phyloP scores from a whole-genome alignment of 2,797 vertebrate genomes.

The Gobionotothen gibberifrons region DNA sequence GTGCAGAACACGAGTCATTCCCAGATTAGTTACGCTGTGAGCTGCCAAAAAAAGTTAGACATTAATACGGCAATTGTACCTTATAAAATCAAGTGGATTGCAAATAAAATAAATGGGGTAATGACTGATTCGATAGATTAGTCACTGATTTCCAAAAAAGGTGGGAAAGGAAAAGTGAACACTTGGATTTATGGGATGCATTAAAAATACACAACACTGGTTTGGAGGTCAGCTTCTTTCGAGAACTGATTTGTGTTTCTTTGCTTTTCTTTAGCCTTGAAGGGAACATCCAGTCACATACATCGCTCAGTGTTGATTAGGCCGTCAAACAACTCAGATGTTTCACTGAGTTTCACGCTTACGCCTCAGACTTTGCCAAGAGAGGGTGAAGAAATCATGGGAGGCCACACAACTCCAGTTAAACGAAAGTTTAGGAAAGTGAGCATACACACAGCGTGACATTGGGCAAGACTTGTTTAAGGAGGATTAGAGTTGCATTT shows the following conservation, averaged over 20 bases:
- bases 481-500: constrained; percentile 72
- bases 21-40: constrained; percentile 56
- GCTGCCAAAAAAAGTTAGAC: constrained; percentile 57
- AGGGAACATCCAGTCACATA: constrained; percentile 50
- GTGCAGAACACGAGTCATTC: constrained; percentile 42
- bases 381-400: constrained; percentile 15
- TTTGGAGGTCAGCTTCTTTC: constrained; percentile 34
- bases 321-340: constrained; percentile 52
- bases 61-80: constrained; percentile 57
- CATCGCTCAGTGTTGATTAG: constrained; percentile 59
- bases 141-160: constrained; percentile 35
- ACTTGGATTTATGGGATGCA: constrained; percentile 54
- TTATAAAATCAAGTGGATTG: constrained; percentile 61
- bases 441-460: constrained; percentile 68
- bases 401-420: constrained; percentile 49
- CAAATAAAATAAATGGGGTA: constrained; percentile 69
- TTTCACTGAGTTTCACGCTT: constrained; percentile 64
- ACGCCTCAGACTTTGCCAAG: constrained; percentile 52
- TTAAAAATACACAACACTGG: constrained; percentile 38
- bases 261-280: constrained; percentile 53
- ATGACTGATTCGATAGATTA: constrained; percentile 67
- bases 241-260: constrained; percentile 51
- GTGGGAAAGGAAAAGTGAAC: constrained; percentile 34
- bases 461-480: constrained; percentile 71
- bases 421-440: constrained; percentile 72